Evolutionary conservation across 2,888 invertebrate genomes (phyloP).

Genomic region (Pandemis heparana): DNA sequence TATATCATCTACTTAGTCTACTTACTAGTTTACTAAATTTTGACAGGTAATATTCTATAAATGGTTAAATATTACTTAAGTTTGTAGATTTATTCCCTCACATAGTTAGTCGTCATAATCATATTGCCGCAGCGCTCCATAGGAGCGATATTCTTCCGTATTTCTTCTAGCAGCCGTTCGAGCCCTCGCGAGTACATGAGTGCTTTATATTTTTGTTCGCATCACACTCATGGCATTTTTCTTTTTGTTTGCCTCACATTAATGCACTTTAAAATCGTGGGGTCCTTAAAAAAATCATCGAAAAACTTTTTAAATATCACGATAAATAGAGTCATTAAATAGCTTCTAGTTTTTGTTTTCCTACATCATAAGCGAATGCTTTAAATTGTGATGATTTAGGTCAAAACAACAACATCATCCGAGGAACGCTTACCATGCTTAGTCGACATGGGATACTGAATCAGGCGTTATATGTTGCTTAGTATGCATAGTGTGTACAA

Average conservation of each 20-base stretch:
- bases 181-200: constrained; percentile 18
- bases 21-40: neutral
- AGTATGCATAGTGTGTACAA: constrained; percentile 64
- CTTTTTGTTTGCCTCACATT: constrained; percentile 66
- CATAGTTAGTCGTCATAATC: neutral
- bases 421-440: constrained; percentile 42
- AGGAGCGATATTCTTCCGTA: neutral
- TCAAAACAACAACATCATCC: constrained; percentile 30
- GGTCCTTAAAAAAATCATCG: constrained; percentile 53
- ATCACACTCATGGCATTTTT: constrained; percentile 38
- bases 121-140: neutral
- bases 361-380: constrained; percentile 54
- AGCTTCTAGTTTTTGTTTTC: constrained; percentile 64
- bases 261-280: constrained; percentile 64
- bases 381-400: constrained; percentile 49
- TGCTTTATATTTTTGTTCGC: constrained; percentile 44
- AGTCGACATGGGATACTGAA: constrained; percentile 44
- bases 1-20: neutral
- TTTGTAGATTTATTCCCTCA: neutral
- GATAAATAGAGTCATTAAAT: constrained; percentile 48
- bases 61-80: neutral
- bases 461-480: constrained; percentile 70
- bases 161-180: constrained; percentile 21
- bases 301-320: constrained; percentile 48
- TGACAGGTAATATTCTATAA: neutral